phyloP scores from a whole-genome alignment of 2,113 vertebrate genomes.

The Mesembrinibis cayennensis region DNA sequence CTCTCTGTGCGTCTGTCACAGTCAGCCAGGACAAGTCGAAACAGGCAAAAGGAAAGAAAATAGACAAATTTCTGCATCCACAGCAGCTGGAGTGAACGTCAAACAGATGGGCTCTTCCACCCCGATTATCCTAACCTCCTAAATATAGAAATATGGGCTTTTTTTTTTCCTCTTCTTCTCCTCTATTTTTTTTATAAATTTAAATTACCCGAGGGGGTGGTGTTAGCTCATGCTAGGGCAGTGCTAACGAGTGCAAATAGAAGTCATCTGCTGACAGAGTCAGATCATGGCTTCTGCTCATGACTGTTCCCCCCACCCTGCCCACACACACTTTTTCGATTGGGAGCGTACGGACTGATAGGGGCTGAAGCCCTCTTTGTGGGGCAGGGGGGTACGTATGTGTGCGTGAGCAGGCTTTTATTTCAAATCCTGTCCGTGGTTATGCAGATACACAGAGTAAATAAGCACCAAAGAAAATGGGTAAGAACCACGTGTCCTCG shows the following conservation, averaged over 20 bases:
- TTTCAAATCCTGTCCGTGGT: neutral
- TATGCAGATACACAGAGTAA: neutral
- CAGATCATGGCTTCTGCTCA: constrained; percentile 47
- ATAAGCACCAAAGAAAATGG: neutral
- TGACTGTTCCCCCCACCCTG: constrained; percentile 11
- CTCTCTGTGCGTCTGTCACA: constrained; percentile 7
- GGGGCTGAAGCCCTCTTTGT: neutral
- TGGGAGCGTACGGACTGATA: neutral
- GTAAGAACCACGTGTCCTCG: neutral
- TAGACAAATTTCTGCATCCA: constrained; percentile 71
- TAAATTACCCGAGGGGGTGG: constrained; percentile 82
- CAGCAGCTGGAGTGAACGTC: constrained; percentile 79
- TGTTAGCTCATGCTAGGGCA: constrained; percentile 76
- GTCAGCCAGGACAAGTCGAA: constrained; percentile 46
- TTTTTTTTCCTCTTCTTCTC: neutral
- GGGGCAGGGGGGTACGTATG: neutral
- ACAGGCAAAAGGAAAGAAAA: constrained; percentile 65
- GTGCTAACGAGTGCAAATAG: constrained; percentile 80
- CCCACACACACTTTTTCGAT: neutral
- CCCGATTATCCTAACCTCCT: constrained; percentile 82
- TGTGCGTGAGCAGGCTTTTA: neutral
- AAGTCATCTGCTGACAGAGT: constrained; percentile 77
- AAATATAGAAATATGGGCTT: constrained; percentile 82
- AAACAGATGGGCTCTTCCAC: constrained; percentile 87
- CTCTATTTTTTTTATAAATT: constrained; percentile 65